phyloP scores from a whole-genome alignment of 2,888 invertebrate genomes.

The Aleiodes alternator region DNA sequence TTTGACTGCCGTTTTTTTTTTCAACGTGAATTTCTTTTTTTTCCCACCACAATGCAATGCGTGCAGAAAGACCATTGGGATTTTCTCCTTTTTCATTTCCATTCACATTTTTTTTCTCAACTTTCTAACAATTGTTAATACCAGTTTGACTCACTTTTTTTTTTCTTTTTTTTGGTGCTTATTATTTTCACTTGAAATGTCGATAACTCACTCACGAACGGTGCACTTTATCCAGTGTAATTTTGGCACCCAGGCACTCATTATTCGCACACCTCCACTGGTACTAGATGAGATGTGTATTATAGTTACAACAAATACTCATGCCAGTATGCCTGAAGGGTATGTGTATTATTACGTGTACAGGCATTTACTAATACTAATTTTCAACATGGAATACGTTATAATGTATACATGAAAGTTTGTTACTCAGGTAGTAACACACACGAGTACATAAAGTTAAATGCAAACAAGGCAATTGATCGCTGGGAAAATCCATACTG shows the following conservation, averaged over 20 bases:
- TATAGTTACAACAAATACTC: constrained; percentile 23
- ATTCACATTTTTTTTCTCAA: too few species aligned
- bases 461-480: constrained; percentile 27
- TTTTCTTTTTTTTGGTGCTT: neutral
- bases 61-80: constrained; percentile 19
- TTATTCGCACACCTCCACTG: constrained; percentile 18
- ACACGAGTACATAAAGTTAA: constrained; percentile 29
- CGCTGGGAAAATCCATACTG: neutral
- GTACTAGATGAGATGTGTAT: constrained; percentile 30
- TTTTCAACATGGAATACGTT: constrained; percentile 20
- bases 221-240: constrained; percentile 22
- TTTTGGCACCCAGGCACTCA: constrained; percentile 27
- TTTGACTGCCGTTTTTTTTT: too few species aligned
- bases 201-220: constrained; percentile 39
- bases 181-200: constrained; percentile 25
- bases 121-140: neutral
- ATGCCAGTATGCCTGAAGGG: neutral
- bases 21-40: too few species aligned
- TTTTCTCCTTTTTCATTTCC: neutral
- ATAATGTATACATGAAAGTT: neutral
- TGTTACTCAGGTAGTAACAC: constrained; percentile 7
- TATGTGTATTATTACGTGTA: constrained; percentile 6
- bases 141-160: neutral
- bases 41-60: neutral
- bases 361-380: constrained; percentile 23